phyloP scores from a whole-genome alignment of 1,140 invertebrate genomes.

The Acromyrmex echinatior region DNA sequence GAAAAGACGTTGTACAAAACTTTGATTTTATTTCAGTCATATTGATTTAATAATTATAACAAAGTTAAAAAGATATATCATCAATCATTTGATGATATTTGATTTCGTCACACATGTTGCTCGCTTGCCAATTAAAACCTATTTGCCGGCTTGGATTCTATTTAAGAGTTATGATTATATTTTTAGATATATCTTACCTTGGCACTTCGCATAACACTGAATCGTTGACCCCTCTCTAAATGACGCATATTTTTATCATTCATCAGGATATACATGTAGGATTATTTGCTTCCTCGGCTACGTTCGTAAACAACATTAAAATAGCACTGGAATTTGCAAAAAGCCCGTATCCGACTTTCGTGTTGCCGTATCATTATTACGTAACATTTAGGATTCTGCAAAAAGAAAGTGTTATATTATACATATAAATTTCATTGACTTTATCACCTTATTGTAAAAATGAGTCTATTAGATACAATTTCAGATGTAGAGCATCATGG shows the following conservation, averaged over 20 bases:
- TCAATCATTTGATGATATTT: not conserved
- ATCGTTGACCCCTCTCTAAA: conserved; percentile 49
- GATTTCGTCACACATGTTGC: not conserved
- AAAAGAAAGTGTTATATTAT: too few species aligned
- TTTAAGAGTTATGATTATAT: conserved; percentile 31
- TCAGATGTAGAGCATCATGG: conserved; percentile 85
- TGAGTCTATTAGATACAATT: conserved; percentile 59
- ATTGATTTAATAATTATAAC: not conserved
- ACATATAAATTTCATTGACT: not conserved
- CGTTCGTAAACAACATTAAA: conserved; percentile 67
- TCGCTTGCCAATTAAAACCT: not conserved
- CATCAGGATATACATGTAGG: conserved; percentile 8
- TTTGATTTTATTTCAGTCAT: not conserved
- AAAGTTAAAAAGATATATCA: not conserved
- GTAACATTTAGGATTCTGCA: not conserved
- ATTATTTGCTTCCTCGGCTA: not conserved
- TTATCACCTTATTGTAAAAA: not conserved
- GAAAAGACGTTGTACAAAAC: not conserved
- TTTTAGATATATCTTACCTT: conserved; percentile 39
- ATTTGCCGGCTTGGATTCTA: not conserved
- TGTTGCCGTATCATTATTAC: not conserved
- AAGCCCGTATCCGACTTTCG: conserved; percentile 9
- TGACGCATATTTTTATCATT: conserved; percentile 14
- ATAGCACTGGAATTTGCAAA: conserved; percentile 37
- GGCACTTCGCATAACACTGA: conserved; percentile 3